Base-by-base conservation (phyloP, 2,888 invertebrate species). In the Petrophora chlorosata region DNA sequence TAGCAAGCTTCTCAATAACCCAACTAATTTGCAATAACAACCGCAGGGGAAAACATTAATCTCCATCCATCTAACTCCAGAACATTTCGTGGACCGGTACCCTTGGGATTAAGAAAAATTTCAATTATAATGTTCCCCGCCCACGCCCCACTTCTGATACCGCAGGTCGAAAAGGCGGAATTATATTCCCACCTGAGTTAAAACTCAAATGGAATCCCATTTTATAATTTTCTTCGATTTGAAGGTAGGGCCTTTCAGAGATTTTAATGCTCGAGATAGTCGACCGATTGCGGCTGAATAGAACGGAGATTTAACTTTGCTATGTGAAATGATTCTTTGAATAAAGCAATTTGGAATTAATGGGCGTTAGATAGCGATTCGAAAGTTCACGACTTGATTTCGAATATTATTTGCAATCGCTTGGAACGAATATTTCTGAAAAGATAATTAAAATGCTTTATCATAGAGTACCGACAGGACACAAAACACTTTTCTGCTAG, bases 61-160 rank as follows among this genome's bases (percentile, higher is more conserved):
- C 62, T 64, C 53, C 47, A 64, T 61, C 59, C 57, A 61, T 61
- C 62, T 49, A 56, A 61, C 56, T 60, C 50, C 39, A 32, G 41
- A 56, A 57, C 53, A 53, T 63, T 67, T 63, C 62, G 58, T 44
- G 56, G 64, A 61, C 61, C 56, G 59, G 53, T 53, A 7, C 64
- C 63, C 60, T 44, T 59, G 69, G 76, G 76, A 79, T 80, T 76
- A 76, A 76, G 75, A 76, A 79, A 78, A 80, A 76, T 74, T 77
- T 81, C 81, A 82, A 81, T 82, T 79, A 80, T 73, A 7, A 50
- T 67, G 64, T 65, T 53, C 62, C 61, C 63, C 62, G 40, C 22
- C 16, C 25, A 16, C 28, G 3, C 23, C 14, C 28, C 32, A 19
- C 25, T 13, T 19, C 23, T 19, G 28, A 34, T 34, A 23, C 25